Conservation (phyloP, 2,888 invertebrate genomes). For the Tryphoninae sp. region DNA sequence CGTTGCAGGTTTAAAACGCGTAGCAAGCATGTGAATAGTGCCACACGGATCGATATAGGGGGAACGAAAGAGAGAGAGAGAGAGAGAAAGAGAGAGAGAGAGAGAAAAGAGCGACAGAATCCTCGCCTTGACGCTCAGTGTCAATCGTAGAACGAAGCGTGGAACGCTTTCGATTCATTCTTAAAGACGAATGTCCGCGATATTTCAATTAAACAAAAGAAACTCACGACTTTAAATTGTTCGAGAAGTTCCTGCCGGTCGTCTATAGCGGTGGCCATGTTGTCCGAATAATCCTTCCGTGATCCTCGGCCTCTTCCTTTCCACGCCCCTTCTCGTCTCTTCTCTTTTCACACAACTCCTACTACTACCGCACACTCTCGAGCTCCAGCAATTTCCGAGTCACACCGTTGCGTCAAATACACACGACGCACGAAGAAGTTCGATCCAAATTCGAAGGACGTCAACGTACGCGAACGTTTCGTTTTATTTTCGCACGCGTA, state of each 20-base stretch:
- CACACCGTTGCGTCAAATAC: no score
- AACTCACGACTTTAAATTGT: constrained; percentile 78
- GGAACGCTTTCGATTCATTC: neutral
- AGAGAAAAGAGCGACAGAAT: neutral
- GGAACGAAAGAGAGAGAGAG: constrained; percentile 31
- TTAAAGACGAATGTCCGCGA: neutral
- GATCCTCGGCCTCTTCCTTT: constrained; percentile 67
- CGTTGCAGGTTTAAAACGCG: constrained; percentile 62
- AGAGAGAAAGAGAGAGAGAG: constrained; percentile 12
- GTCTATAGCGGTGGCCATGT: constrained; percentile 80
- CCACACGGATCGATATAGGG: constrained; percentile 61
- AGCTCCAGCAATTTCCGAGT: constrained; percentile 1
- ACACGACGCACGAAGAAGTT: no score
- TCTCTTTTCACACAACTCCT: constrained; percentile 36
- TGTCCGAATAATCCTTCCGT: constrained; percentile 75
- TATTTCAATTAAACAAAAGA: constrained; percentile 5
- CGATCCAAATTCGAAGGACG: neutral
- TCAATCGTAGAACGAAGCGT: neutral
- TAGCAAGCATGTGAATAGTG: constrained; percentile 52
- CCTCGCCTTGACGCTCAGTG: neutral
- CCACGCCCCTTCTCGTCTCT: constrained; percentile 54
- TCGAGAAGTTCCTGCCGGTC: constrained; percentile 80
- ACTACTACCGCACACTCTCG: constrained; percentile 22
- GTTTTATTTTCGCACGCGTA: neutral
- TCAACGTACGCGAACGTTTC: neutral